A percentile compares a stretch with the other conserved stretches of the same genome.
Evolutionary conservation across 1,140 invertebrate species (phyloP).

Genomic region (Brachionus paranguensis): DNA sequence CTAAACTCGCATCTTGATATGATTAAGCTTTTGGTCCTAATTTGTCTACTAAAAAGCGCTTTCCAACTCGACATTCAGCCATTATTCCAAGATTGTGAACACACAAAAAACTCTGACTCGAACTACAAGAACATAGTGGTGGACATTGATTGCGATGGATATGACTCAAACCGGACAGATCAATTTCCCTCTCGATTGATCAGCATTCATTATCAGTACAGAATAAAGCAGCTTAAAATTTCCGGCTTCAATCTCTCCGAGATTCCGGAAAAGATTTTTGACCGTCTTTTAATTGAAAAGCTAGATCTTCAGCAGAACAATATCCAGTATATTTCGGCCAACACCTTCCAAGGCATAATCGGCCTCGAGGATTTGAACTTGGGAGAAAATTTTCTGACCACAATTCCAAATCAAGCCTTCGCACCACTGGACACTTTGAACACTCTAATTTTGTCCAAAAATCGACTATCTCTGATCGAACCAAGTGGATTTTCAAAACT

Average conservation of each 20-base stretch:
- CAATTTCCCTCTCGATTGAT: not conserved
- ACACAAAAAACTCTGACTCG: not conserved
- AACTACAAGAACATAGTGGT: constrained; percentile 7
- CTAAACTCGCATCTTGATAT: not conserved
- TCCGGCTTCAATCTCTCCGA: not conserved
- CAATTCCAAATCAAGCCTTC: not conserved
- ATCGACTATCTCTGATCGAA: not conserved
- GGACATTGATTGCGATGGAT: constrained; percentile 1
- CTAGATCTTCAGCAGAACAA: not conserved
- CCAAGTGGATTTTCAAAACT: not conserved
- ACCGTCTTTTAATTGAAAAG: not conserved
- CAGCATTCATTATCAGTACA: not conserved
- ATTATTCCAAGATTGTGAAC: not conserved
- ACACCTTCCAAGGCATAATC: not conserved
- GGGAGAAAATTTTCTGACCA: not conserved
- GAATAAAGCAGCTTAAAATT: not conserved
- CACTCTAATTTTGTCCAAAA: not conserved
- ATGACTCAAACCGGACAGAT: not conserved
- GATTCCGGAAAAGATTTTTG: not conserved
- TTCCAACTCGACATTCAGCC: not conserved
- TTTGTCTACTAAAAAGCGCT: not conserved
- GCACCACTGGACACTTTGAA: not conserved
- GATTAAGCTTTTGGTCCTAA: not conserved
- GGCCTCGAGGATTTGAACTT: not conserved
- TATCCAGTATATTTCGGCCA: not conserved